Evolutionary conservation across 2,888 invertebrate species (phyloP).

Genomic region (Cheilosia vulpina): DNA sequence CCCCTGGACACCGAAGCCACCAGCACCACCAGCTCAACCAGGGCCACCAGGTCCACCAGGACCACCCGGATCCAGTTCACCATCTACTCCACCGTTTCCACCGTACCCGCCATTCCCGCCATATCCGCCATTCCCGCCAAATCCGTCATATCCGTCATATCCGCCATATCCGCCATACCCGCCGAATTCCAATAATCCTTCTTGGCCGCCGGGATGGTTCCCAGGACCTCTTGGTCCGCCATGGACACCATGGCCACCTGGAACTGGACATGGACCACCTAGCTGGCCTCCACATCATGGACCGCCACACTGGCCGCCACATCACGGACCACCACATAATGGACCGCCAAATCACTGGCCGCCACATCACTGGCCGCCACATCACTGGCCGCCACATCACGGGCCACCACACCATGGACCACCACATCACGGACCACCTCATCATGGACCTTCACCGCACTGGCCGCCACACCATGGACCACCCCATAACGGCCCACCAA

Average conservation of each 20-base stretch:
- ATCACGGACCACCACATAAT: neutral
- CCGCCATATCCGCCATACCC: slow-evolving; percentile 9
- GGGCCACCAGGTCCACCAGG: slow-evolving; percentile 5
- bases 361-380: neutral
- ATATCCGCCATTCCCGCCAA: neutral
- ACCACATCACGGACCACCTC: neutral
- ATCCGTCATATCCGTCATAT: neutral
- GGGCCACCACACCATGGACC: neutral
- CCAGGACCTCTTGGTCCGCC: neutral
- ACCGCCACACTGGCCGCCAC: neutral
- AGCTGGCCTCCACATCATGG: neutral
- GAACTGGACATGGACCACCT: neutral
- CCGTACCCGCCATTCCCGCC: slow-evolving; percentile 9
- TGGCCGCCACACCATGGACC: neutral
- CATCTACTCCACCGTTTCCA: neutral
- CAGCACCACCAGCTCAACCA: neutral
- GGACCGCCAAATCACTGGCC: neutral
- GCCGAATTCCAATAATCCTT: neutral
- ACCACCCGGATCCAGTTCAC: neutral
- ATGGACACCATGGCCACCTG: neutral
- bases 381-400: neutral
- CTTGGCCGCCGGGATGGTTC: slow-evolving; percentile 1
- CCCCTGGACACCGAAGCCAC: neutral
- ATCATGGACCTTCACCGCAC: neutral
- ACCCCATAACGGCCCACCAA: too few relatives aligned